Evolutionary conservation across 53 echinoderm and acorn worm species (phyloP).

Genomic region (Actinopyga echinites): DNA sequence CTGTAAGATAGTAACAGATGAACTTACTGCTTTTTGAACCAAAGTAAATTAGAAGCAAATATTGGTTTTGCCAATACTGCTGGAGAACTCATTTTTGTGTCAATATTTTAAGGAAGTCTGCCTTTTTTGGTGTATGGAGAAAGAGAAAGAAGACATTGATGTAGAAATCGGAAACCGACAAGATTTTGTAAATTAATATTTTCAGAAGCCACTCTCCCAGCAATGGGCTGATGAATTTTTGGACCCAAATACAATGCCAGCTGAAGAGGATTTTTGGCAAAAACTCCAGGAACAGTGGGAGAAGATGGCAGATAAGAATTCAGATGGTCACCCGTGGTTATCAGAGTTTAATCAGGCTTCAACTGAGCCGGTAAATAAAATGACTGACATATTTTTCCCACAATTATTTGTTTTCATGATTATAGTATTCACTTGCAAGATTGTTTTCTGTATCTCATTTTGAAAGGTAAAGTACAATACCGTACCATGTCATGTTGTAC

Average conservation of each 20-base stretch:
- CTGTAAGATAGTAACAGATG: too few relatives aligned
- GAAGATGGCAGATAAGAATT: conserved; percentile 59
- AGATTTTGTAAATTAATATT: background rate
- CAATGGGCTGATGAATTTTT: conserved; percentile 85
- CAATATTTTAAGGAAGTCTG: too few relatives aligned
- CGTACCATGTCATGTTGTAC: too few relatives aligned
- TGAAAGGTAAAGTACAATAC: too few relatives aligned
- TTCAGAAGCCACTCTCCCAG: conserved; percentile 67
- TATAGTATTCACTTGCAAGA: too few relatives aligned
- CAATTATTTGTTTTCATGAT: too few relatives aligned
- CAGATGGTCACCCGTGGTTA: conserved; percentile 81
- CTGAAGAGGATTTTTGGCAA: conserved; percentile 96
- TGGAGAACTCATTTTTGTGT: too few relatives aligned
- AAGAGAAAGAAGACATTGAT: background rate
- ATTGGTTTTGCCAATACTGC: too few relatives aligned
- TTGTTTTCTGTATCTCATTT: too few relatives aligned
- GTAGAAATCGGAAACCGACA: background rate
- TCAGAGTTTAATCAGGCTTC: conserved; percentile 58
- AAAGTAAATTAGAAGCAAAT: too few relatives aligned
- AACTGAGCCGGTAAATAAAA: conserved; percentile 58
- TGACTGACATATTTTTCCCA: too few relatives aligned
- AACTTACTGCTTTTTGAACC: too few relatives aligned
- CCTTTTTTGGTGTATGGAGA: background rate
- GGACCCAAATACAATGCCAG: conserved; percentile 57
- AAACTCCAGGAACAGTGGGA: conserved; percentile 97